These are phyloP conservation scores for Adela reaumurella DNA, from an alignment of 2,888 invertebrate genomes.

Conservation along the genomic window DNA sequence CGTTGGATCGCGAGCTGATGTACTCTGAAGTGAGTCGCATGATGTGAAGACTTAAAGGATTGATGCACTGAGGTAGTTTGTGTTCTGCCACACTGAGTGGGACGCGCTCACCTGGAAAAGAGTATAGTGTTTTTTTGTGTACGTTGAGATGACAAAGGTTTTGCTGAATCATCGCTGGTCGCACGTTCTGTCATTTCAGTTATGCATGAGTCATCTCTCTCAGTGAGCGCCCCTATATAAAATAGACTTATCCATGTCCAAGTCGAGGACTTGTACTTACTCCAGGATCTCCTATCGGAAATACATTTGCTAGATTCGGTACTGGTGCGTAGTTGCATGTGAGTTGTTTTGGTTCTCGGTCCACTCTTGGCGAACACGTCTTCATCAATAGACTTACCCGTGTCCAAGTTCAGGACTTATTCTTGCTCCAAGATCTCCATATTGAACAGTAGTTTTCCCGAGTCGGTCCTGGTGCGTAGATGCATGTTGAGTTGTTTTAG, in stretches of 20 bases:
- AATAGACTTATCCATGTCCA: conserved; percentile 58
- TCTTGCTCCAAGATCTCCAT: conserved; percentile 92
- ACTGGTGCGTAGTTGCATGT: conserved; percentile 73
- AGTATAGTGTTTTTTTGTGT: no score
- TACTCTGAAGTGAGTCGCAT: conserved; percentile 91
- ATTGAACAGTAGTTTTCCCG: conserved; percentile 83
- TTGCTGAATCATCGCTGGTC: conserved; percentile 80
- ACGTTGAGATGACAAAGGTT: conserved; percentile 80
- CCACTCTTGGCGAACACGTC: conserved; percentile 32
- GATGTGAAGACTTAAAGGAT: conserved; percentile 92
- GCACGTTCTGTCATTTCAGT: conserved; percentile 65
- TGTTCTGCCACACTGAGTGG: conserved; percentile 95
- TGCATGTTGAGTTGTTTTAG: conserved; percentile 66
- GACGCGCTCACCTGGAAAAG: conserved; percentile 83
- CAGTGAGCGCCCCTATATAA: conserved; percentile 36
- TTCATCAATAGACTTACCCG: conserved; percentile 60
- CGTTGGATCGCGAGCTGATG: conserved; percentile 59
- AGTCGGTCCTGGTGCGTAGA: conserved; percentile 79
- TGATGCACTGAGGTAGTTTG: conserved; percentile 85
- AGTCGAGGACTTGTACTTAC: conserved; percentile 80
- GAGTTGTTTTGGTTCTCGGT: conserved; percentile 50
- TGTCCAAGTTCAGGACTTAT: conserved; percentile 76
- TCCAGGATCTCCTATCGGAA: conserved; percentile 89
- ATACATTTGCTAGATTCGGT: conserved; percentile 85
- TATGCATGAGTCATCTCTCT: background rate